Conservation (phyloP, 2,113 vertebrate species). For the Heterotilapia buettikoferi region DNA sequence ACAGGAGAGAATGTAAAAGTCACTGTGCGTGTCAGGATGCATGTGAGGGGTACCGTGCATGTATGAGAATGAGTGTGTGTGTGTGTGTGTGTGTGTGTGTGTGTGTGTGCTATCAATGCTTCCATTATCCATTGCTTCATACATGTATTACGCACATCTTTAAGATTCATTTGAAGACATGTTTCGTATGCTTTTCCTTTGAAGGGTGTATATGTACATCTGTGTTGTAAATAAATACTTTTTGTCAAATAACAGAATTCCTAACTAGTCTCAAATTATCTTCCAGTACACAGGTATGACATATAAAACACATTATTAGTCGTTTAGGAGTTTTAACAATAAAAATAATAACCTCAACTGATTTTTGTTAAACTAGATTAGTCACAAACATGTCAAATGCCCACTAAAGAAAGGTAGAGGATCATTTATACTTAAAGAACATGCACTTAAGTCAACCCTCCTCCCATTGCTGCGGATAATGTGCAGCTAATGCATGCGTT, state of each 20-base stretch:
- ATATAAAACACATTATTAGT: not conserved
- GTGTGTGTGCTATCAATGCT: conserved; percentile 73
- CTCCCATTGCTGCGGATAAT: conserved; percentile 31
- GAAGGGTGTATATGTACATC: conserved; percentile 82
- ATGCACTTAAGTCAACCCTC: conserved; percentile 15
- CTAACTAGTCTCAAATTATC: conserved; percentile 35
- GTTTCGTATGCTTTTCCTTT: conserved; percentile 85
- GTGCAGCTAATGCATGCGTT: conserved; percentile 55
- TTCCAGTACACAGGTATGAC: not conserved
- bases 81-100: conserved; percentile 8
- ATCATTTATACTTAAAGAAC: conserved; percentile 7
- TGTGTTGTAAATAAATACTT: conserved; percentile 96
- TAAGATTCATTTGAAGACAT: conserved; percentile 85
- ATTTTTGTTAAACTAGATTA: not conserved
- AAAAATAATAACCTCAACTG: not conserved
- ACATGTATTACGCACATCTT: conserved; percentile 71
- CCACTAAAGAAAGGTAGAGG: not conserved
- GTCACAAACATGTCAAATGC: not conserved
- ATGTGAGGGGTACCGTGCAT: conserved; percentile 66
- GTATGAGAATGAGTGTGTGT: conserved; percentile 8
- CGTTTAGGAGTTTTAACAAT: not conserved
- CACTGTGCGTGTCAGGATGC: conserved; percentile 34
- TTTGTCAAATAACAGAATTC: conserved; percentile 85
- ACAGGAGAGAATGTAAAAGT: conserved; percentile 87
- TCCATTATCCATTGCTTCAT: conserved; percentile 72